phyloP scores from a whole-genome alignment of 1,140 invertebrate genomes.

The Triops longicaudatus region DNA sequence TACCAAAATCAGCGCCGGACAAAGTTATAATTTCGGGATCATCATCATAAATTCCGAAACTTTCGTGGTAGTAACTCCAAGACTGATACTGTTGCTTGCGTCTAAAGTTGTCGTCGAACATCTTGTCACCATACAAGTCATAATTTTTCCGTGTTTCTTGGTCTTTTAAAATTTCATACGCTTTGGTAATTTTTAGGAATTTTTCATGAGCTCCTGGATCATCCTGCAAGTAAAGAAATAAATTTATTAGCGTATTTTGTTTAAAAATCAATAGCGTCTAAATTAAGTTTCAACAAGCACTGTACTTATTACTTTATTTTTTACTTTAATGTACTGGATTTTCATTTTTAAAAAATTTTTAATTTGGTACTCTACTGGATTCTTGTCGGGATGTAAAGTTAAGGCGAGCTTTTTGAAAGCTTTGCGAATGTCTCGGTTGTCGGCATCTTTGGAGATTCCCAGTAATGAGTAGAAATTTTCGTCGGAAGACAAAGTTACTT shows the following conservation, averaged over 20 bases:
- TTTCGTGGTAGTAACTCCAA: slow-evolving; percentile 72
- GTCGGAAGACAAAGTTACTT: slow-evolving; percentile 7
- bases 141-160: slow-evolving; percentile 66
- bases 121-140: slow-evolving; percentile 68
- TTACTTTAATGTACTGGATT: no score
- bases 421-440: slow-evolving; percentile 62
- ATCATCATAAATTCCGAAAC: slow-evolving; percentile 82
- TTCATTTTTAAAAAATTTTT: no score
- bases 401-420: slow-evolving; percentile 75
- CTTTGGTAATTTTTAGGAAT: slow-evolving; percentile 66
- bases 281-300: no score
- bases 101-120: slow-evolving; percentile 46
- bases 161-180: slow-evolving; percentile 78
- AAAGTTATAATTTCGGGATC: slow-evolving; percentile 72
- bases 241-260: no score
- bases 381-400: slow-evolving; percentile 75
- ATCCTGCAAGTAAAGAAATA: slow-evolving; percentile 36
- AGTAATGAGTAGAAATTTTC: slow-evolving; percentile 59
- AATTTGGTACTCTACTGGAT: no score
- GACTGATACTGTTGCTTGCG: slow-evolving; percentile 61
- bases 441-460: slow-evolving; percentile 57
- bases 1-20: slow-evolving; percentile 64
- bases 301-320: no score
- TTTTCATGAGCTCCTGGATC: slow-evolving; percentile 61
- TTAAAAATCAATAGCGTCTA: no score